These are phyloP conservation scores for Stenodera caucasica DNA, from an alignment of 2,888 invertebrate genomes.

Conservation along the genomic window DNA sequence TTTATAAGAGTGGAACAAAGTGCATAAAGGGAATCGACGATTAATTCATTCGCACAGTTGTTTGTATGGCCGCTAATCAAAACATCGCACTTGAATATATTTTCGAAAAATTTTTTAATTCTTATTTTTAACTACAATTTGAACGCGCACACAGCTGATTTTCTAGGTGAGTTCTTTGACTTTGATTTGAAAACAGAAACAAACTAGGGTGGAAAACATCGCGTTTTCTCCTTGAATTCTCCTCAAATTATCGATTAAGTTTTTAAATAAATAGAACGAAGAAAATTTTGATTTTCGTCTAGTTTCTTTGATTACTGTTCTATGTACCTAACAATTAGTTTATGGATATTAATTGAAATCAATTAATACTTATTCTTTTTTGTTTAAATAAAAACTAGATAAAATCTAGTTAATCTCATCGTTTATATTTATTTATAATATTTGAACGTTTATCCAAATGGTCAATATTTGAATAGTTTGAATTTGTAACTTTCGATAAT, in stretches of 20 bases:
- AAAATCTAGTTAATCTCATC: neutral
- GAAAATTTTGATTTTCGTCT: too few species aligned
- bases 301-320: too few species aligned
- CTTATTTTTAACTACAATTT: conserved; percentile 20
- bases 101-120: conserved; percentile 18
- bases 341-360: too few species aligned
- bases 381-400: neutral
- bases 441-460: neutral
- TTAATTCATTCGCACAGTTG: conserved; percentile 21
- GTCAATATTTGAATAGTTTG: neutral
- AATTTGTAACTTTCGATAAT: too few species aligned
- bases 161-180: conserved; percentile 18
- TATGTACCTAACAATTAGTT: too few species aligned
- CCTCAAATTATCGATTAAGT: neutral
- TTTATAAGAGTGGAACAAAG: conserved; percentile 22
- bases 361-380: too few species aligned
- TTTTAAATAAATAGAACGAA: too few species aligned
- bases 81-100: conserved; percentile 14
- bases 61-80: conserved; percentile 20
- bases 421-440: neutral
- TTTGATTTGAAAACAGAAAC: neutral
- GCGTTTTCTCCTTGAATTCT: neutral
- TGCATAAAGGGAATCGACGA: conserved; percentile 25
- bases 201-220: neutral
- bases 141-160: conserved; percentile 22